Evolutionary conservation across 2,888 invertebrate species (phyloP).

Genomic region (Desoria tigrina): DNA sequence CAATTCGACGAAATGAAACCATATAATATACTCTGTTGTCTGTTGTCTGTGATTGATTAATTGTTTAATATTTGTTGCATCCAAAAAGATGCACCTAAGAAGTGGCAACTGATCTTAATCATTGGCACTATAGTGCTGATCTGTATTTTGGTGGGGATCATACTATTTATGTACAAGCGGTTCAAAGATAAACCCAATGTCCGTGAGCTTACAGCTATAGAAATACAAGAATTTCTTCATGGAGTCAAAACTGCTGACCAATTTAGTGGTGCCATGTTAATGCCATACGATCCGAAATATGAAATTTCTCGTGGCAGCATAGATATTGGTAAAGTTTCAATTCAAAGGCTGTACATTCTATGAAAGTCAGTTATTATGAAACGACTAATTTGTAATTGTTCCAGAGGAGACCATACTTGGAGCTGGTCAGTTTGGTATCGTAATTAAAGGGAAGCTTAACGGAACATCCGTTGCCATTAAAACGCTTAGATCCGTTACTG

Average conservation of each 20-base stretch:
- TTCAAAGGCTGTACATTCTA: neutral
- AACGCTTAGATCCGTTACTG: conserved; percentile 26
- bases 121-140: too few species aligned
- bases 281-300: neutral
- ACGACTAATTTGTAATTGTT: neutral
- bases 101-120: too few species aligned
- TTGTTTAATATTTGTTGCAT: too few species aligned
- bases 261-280: neutral
- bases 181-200: neutral
- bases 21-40: too few species aligned
- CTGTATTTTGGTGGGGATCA: too few species aligned
- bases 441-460: conserved; percentile 22
- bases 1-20: too few species aligned
- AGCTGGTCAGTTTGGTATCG: conserved; percentile 33
- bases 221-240: neutral
- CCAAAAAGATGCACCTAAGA: too few species aligned
- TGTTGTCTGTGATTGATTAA: too few species aligned
- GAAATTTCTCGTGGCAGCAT: neutral
- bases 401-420: conserved; percentile 24
- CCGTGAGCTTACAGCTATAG: neutral
- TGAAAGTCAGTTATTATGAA: neutral
- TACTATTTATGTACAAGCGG: neutral
- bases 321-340: neutral
- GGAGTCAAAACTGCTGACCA: neutral
- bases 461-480: conserved; percentile 25